Base-by-base conservation (phyloP, 2,888 invertebrate species). In the Temnothorax ravouxi region DNA sequence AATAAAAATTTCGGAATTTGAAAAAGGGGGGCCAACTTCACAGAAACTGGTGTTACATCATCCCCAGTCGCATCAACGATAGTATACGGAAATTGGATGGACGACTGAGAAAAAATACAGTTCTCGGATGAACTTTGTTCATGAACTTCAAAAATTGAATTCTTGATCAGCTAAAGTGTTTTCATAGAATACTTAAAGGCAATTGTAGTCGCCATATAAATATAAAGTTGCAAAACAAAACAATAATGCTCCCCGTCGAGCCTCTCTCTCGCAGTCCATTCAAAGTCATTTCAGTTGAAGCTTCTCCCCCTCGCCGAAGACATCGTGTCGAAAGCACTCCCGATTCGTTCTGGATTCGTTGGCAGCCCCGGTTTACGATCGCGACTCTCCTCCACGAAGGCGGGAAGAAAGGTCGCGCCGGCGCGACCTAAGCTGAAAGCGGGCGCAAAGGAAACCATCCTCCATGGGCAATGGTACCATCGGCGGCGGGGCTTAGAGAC, bases 291-390 rank as follows among this genome's bases (percentile, higher is more conserved):
- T 8, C 47, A 34, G 8, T 47, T 52, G 25, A 66, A 21, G 15
- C 13, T 25, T 13, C 69, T 13, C 69, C n/a, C 52, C 66, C 25
- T 29, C 52, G 71, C 59, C 76, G 77, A 72, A 62, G 84, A 82
- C 82, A 69, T 61, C 44, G 41, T 59, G 52, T 77, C 71, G 52
- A 76, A 66, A 71, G 84, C 77, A 88, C 87, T 90, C 83, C 85
- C 87, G 86, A 90, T 89, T 89, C 90, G 89, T 89, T 89, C 86
- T 83, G 88, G 87, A 84, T 89, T 90, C 81, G 85, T 83, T 74
- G 71, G 69, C 74, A 50, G 82, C 50, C n/a, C 61, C 34, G 69
- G 66, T 86, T 88, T 83, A 84, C 85, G 81, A 83, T 72, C 76
- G 83, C 69, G 83, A 75, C 61, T 62, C 83, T 80, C 75, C 75